A percentile compares a stretch with the other conserved stretches of the same genome.
These are phyloP conservation scores for Melolontha melolontha DNA, from an alignment of 2,888 invertebrate species.

Conservation along the genomic window DNA sequence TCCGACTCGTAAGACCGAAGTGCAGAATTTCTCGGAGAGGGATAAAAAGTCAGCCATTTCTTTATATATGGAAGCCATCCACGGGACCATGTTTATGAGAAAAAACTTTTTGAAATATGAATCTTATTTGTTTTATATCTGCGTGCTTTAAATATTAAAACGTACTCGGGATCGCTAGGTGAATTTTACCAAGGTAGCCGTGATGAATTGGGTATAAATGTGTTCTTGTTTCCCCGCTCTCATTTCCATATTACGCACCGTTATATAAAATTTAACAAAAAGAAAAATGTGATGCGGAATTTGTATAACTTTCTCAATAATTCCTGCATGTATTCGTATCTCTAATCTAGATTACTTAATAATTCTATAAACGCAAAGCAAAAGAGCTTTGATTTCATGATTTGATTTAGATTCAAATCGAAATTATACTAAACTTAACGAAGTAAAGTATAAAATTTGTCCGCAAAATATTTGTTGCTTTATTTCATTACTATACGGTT, in stretches of 20 bases:
- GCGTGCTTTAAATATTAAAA: conserved; percentile 35
- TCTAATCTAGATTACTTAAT: conserved; percentile 1
- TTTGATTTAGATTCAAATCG: no score
- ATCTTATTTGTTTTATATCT: conserved; percentile 37
- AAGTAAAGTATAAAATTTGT: no score
- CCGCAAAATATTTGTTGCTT: no score
- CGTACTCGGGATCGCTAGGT: conserved; percentile 22
- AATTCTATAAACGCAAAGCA: no score
- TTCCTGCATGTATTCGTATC: no score
- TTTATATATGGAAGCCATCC: conserved; percentile 27
- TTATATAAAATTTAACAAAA: conserved; percentile 10
- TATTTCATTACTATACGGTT: no score
- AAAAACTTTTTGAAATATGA: conserved; percentile 33
- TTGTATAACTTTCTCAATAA: no score
- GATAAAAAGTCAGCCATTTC: conserved; percentile 23
- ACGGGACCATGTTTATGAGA: conserved; percentile 23
- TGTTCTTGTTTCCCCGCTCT: not conserved
- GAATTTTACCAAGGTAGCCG: conserved; percentile 10
- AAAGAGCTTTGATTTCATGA: no score
- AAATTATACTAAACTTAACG: no score
- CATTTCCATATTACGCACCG: conserved; percentile 10
- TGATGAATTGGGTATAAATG: conserved; percentile 31
- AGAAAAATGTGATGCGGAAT: no score
- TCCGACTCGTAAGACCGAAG: not conserved
- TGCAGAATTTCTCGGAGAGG: not conserved